Conservation (phyloP, 2,113 vertebrate genomes). For the Pseudorectes ferrugineus region DNA sequence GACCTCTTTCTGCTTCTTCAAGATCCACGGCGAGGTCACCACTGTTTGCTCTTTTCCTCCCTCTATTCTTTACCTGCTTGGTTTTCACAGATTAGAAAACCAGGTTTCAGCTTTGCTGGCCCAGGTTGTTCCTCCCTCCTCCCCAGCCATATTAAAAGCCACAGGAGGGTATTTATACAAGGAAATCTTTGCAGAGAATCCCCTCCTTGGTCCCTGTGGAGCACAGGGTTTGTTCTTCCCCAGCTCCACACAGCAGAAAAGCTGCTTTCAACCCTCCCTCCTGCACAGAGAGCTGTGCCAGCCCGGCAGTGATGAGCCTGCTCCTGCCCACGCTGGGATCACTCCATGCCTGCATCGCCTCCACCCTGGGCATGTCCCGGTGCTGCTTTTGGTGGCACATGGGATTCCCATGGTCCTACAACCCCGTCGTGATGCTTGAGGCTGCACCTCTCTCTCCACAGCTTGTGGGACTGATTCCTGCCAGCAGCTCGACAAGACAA, state of each 20-base stretch:
- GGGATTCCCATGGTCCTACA: not conserved
- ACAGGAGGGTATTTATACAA: not conserved
- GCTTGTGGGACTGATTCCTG: not conserved
- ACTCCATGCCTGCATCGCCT: not conserved
- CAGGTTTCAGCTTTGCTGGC: not conserved
- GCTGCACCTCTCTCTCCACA: not conserved
- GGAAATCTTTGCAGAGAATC: not conserved
- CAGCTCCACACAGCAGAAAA: not conserved
- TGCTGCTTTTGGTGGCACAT: fast-evolving
- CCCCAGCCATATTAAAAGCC: not conserved
- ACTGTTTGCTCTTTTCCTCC: not conserved
- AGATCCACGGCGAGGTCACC: fast-evolving
- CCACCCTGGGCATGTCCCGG: not conserved
- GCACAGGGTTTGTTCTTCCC: not conserved
- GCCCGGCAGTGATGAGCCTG: not conserved
- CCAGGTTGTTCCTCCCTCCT: not conserved
- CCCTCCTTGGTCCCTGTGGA: not conserved
- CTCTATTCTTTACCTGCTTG: not conserved
- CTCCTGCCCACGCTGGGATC: not conserved
- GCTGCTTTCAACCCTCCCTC: not conserved
- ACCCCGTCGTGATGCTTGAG: fast-evolving
- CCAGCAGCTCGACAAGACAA: fast-evolving
- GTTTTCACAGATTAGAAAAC: not conserved
- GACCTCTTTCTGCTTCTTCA: not conserved
- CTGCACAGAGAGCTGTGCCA: not conserved